Evolutionary conservation across 2,888 invertebrate species (phyloP).

Genomic region (Busseola fusca): DNA sequence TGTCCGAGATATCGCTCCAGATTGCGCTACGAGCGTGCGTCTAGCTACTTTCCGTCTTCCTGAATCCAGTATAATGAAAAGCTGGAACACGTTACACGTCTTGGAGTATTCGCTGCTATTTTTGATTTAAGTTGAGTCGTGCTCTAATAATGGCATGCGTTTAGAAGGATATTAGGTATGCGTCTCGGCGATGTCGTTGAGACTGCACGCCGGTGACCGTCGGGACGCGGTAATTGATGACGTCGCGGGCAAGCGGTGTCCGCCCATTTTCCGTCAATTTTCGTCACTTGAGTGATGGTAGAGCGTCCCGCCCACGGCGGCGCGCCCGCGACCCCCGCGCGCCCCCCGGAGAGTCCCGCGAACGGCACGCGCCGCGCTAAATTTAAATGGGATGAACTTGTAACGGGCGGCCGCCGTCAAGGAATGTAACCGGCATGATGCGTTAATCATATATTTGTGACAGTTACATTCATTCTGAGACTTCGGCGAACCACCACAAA

Average conservation of each 20-base stretch:
- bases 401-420: constrained; percentile 83
- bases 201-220: constrained; percentile 83
- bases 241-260: constrained; percentile 87
- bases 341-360: constrained; percentile 70
- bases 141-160: constrained; percentile 75
- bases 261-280: constrained; percentile 90
- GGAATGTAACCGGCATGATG: constrained; percentile 82
- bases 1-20: constrained; percentile 80
- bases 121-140: constrained; percentile 62
- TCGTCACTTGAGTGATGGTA: constrained; percentile 89
- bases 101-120: constrained; percentile 52
- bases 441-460: constrained; percentile 88
- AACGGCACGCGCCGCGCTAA: constrained; percentile 88
- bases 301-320: constrained; percentile 82
- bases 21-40: constrained; percentile 78
- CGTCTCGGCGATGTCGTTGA: constrained; percentile 73
- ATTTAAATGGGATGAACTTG: constrained; percentile 89
- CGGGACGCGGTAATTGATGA: constrained; percentile 88
- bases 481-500: constrained; percentile 74
- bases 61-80: constrained; percentile 75
- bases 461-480: constrained; percentile 82
- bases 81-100: constrained; percentile 45
- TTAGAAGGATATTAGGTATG: constrained; percentile 83
- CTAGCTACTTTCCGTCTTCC: constrained; percentile 78
- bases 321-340: constrained; percentile 60